Base-by-base conservation (phyloP, 2,113 vertebrate genomes). In the Cyphomyrus discorhynchus region DNA sequence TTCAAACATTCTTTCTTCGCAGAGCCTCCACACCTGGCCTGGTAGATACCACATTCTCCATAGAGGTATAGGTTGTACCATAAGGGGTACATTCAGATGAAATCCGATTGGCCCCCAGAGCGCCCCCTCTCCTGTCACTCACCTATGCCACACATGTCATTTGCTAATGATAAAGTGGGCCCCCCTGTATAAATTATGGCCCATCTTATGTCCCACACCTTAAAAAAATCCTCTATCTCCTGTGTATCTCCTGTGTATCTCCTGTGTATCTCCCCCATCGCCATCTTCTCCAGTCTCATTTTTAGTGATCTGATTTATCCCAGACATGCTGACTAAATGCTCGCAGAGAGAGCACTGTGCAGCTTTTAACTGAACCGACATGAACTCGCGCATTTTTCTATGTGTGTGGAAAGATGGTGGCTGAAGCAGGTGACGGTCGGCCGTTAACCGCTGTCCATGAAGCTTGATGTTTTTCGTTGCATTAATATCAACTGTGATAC, bases 321-420 rank as follows among this genome's bases (percentile, higher is more conserved):
- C 49, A 35, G n/a, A 9, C 21, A 24, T 31, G 49, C 24, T 52
- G 27, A 86, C 31, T 86, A 15, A 49, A 53, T 53, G 42, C 80
- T 42, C 17, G 0, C 80, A 39, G 80, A 83, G 80, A 83, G 47
- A 39, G 47, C 27, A 31, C 27, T 21, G n/a, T 8, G 11, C 6
- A 31, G 85, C 85, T 86, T 86, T 86, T 86, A 86, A 86, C 52
- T 86, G 52, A 50, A 53, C 85, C n/a, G 10, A 53, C 27, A 27
- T 52, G 5, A 49, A 50, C 47, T 35, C 85, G 0, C 4, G n/a
- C 49, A 35, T 86, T 10, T 27, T 5, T 86, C 49, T 52, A n/a
- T n/a, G 11, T 6, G 9, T 3, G 11, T 86, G 47, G 27, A 86
- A 35, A 50, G n/a, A 35, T 35, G 24, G 24, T 0, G 4, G 21